These are phyloP conservation scores for Tricholaema leucomelas DNA, from an alignment of 2,113 vertebrate genomes.

Conservation along the genomic window DNA sequence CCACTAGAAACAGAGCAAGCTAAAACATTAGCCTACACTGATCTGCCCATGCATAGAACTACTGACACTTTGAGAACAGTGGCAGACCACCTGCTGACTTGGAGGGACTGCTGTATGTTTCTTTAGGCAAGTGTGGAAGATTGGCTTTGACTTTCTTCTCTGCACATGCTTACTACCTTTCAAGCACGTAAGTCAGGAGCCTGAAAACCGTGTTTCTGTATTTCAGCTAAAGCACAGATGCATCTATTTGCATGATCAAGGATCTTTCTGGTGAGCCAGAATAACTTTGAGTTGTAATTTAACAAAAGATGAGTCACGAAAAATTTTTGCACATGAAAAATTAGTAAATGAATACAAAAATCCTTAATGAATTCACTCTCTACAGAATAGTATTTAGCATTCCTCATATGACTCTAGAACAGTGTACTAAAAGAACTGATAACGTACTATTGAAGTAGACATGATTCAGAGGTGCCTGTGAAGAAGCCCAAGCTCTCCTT, in stretches of 20 bases:
- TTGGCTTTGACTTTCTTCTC: neutral
- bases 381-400: neutral
- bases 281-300: neutral
- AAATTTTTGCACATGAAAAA: neutral
- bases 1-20: neutral
- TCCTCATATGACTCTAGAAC: neutral
- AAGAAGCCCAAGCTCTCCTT: neutral
- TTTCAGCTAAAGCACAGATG: rapidly evolving
- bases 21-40: neutral
- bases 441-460: neutral
- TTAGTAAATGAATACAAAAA: neutral
- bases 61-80: neutral
- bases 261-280: neutral
- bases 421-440: neutral
- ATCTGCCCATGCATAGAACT: neutral
- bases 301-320: neutral
- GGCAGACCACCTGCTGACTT: neutral
- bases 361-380: neutral
- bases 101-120: neutral
- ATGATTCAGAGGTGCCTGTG: neutral
- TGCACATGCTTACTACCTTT: neutral
- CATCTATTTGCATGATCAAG: neutral
- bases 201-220: neutral
- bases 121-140: neutral
- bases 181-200: neutral